A percentile compares a stretch with the other conserved stretches of the same genome.
Conservation (phyloP, 2,113 vertebrate species). For the Pipra filicauda region DNA sequence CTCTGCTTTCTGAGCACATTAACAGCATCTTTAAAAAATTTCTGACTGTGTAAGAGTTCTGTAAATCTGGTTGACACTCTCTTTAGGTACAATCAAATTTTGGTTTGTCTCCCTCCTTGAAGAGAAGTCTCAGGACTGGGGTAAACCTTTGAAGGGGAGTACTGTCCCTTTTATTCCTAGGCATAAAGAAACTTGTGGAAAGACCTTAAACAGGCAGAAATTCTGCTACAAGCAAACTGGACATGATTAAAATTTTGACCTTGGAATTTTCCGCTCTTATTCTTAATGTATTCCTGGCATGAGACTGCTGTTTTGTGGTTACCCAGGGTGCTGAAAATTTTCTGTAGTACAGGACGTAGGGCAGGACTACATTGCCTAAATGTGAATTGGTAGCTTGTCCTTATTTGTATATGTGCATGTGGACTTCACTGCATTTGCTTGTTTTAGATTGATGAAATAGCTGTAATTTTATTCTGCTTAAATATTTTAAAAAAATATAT, state of each 20-base stretch:
- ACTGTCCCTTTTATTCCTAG: background rate
- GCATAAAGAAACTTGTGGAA: background rate
- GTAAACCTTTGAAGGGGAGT: background rate
- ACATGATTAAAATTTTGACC: background rate
- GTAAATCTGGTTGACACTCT: background rate
- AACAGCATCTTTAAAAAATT: background rate
- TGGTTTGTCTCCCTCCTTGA: background rate
- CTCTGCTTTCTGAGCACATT: background rate
- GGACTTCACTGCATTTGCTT: background rate
- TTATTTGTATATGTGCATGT: background rate
- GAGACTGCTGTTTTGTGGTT: background rate
- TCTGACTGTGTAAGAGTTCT: background rate
- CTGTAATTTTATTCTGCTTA: background rate
- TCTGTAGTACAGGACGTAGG: background rate
- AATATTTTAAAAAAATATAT: background rate
- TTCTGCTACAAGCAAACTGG: background rate
- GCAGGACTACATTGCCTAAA: background rate
- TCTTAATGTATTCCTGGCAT: background rate
- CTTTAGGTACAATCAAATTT: background rate
- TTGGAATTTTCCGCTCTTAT: background rate
- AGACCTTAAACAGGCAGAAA: background rate
- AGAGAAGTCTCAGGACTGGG: background rate
- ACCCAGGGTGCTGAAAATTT: background rate
- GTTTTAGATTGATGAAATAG: background rate
- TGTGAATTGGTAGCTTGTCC: background rate